These are phyloP conservation scores for Urocyon cinereoargenteus DNA, from an alignment of 2,797 vertebrate genomes.

Conservation along the genomic window DNA sequence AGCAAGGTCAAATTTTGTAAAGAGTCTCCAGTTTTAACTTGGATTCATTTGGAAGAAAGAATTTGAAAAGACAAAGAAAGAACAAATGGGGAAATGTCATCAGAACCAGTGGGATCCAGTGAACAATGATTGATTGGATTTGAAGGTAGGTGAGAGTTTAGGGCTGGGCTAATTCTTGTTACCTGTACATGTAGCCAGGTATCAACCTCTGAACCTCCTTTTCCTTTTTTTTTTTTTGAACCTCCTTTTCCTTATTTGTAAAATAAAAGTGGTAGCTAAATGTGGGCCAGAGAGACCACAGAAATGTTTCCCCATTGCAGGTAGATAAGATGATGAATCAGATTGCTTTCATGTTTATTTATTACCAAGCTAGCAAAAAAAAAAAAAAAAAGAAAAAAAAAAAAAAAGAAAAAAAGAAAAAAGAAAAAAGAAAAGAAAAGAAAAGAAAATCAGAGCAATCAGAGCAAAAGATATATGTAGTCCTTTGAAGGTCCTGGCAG, in stretches of 20 bases:
- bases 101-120: not conserved
- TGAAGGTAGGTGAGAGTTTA: not conserved
- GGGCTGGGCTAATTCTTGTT: not conserved
- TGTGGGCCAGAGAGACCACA: not conserved
- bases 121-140: not conserved
- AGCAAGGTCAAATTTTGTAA: slow-evolving; percentile 48
- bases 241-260: not conserved
- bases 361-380: not conserved
- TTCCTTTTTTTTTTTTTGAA: not conserved
- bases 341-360: not conserved
- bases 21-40: slow-evolving; percentile 16
- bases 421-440: no score
- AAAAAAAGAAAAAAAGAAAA: no score
- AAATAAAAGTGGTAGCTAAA: slow-evolving; percentile 1
- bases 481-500: not conserved
- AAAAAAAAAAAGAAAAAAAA: not conserved
- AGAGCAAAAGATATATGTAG: not conserved
- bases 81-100: not conserved
- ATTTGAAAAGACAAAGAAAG: slow-evolving; percentile 16
- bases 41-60: not conserved
- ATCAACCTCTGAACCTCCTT: not conserved
- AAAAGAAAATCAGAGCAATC: no score
- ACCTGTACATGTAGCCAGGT: not conserved
- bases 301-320: not conserved
- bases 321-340: not conserved